These are phyloP conservation scores for Hermaeophaga mercurialis DNA, from an alignment of 2,888 invertebrate species.

Conservation along the genomic window DNA sequence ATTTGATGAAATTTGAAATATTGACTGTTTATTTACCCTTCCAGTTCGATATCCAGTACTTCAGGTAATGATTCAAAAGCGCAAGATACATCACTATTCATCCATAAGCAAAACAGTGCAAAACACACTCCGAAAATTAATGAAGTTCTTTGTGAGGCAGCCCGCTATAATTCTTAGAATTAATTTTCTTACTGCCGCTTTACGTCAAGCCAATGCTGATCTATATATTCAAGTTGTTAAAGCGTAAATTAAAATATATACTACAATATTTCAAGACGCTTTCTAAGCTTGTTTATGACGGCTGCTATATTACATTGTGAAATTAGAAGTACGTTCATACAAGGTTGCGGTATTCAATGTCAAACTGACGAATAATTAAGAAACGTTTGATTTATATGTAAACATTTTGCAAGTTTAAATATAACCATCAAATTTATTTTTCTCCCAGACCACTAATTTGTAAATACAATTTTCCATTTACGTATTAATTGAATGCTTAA, in stretches of 20 bases:
- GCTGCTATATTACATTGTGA: not conserved
- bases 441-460: too few relatives aligned
- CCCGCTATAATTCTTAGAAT: conserved; percentile 17
- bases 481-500: too few relatives aligned
- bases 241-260: conserved; percentile 18
- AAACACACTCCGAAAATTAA: conserved; percentile 16
- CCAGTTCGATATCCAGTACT: not conserved
- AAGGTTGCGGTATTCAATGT: conserved; percentile 3
- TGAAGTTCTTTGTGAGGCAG: conserved; percentile 12
- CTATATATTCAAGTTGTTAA: conserved; percentile 19
- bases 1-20: too few relatives aligned
- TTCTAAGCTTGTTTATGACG: conserved; percentile 11
- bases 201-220: conserved; percentile 16
- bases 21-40: too few relatives aligned
- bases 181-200: conserved; percentile 15
- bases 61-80: conserved; percentile 2
- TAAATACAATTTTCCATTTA: too few relatives aligned
- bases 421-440: too few relatives aligned
- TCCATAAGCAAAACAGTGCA: conserved; percentile 8
- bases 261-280: conserved; percentile 14
- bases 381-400: too few relatives aligned
- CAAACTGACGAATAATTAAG: too few relatives aligned
- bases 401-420: too few relatives aligned
- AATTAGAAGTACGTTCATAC: not conserved
- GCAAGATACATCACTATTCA: conserved; percentile 8